Evolutionary conservation across 1,140 invertebrate genomes (phyloP).

Genomic region (Neodiprion fabricii): DNA sequence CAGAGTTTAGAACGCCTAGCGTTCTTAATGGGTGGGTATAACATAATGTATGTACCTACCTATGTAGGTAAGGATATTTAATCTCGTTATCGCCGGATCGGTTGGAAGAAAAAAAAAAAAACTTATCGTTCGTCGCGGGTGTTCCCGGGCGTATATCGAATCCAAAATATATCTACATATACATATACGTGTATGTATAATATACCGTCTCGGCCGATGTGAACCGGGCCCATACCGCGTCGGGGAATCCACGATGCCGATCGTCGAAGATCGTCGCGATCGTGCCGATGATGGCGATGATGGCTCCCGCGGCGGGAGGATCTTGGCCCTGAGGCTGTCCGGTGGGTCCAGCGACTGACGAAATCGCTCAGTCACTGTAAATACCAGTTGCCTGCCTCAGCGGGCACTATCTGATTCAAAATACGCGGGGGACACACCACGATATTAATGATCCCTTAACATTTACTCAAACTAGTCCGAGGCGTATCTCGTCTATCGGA

Average conservation of each 20-base stretch:
- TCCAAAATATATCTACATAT: too few relatives aligned
- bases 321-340: not conserved
- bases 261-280: slow-evolving; percentile 4
- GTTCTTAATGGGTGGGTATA: too few relatives aligned
- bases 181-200: too few relatives aligned
- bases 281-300: slow-evolving; percentile 2
- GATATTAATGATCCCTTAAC: slow-evolving; percentile 4
- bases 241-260: not conserved
- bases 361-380: slow-evolving; percentile 5
- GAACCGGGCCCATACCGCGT: too few relatives aligned
- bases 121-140: too few relatives aligned
- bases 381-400: not conserved
- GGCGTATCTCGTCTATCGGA: not conserved
- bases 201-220: too few relatives aligned
- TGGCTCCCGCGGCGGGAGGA: slow-evolving; percentile 5
- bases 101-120: too few relatives aligned
- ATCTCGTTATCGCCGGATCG: too few relatives aligned
- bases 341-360: not conserved
- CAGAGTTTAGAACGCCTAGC: not conserved
- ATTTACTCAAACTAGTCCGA: not conserved
- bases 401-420: not conserved
- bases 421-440: not conserved
- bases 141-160: too few relatives aligned
- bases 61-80: too few relatives aligned
- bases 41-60: too few relatives aligned